Evolutionary conservation across 2,888 invertebrate genomes (phyloP).

Genomic region (Hirtodrosophila trivittata): DNA sequence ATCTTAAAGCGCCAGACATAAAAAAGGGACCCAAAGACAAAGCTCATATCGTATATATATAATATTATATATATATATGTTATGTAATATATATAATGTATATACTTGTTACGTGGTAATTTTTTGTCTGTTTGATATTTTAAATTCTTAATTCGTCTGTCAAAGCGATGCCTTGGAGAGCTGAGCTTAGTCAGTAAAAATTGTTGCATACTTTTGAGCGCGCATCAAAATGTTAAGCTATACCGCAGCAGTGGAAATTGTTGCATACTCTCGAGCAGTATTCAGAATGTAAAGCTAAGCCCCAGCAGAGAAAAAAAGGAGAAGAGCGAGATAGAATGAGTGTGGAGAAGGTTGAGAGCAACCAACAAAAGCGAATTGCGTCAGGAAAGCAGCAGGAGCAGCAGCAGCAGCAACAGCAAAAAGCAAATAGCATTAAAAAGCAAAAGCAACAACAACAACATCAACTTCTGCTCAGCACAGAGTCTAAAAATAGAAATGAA

Average conservation of each 20-base stretch:
- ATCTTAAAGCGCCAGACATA: background rate
- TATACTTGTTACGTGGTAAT: background rate
- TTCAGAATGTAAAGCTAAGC: slow-evolving; percentile 17
- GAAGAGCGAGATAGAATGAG: background rate
- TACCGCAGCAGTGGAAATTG: background rate
- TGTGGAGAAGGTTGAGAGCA: slow-evolving; percentile 2
- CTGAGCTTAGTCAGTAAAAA: slow-evolving; percentile 13
- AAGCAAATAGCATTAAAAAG: slow-evolving; percentile 26
- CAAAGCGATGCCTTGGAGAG: background rate
- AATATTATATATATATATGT: background rate
- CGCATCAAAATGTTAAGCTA: slow-evolving; percentile 26
- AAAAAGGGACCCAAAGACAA: slow-evolving; percentile 11
- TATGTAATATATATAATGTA: slow-evolving; percentile 21
- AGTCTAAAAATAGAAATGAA: slow-evolving; percentile 77
- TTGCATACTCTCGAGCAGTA: slow-evolving; percentile 45
- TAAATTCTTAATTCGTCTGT: background rate
- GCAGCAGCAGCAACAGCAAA: slow-evolving; percentile 15
- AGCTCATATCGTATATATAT: slow-evolving; percentile 29
- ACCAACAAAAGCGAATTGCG: slow-evolving; percentile 38
- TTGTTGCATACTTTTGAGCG: slow-evolving; percentile 45
- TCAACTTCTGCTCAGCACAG: slow-evolving; percentile 23
- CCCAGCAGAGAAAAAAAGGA: background rate
- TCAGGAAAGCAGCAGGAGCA: slow-evolving; percentile 25
- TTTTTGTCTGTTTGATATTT: slow-evolving; percentile 1
- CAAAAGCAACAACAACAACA: slow-evolving; percentile 20